Evolutionary conservation across 1,140 invertebrate genomes (phyloP).

Genomic region (Drosophila jambulina): DNA sequence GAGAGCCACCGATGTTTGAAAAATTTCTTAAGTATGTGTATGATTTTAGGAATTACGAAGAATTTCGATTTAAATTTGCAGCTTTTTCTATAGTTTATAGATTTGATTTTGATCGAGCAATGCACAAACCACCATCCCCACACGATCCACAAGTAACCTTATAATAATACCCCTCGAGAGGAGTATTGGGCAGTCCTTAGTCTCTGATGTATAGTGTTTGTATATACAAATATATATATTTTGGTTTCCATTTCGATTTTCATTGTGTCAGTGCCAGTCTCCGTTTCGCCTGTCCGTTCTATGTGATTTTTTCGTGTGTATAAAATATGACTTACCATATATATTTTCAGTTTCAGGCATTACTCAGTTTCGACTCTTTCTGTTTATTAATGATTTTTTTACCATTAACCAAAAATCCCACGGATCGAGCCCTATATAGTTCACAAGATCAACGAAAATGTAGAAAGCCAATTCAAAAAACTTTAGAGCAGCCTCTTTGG

Average conservation of each 20-base stretch:
- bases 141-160: conserved; percentile 4
- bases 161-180: background rate
- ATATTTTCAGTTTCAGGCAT: conserved; percentile 8
- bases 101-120: conserved; percentile 65
- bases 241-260: conserved; percentile 29
- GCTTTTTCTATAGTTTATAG: conserved; percentile 56
- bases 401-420: background rate
- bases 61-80: conserved; percentile 35
- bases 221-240: conserved; percentile 11
- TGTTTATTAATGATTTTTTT: conserved; percentile 10
- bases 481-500: conserved; percentile 6
- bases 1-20: conserved; percentile 22
- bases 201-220: conserved; percentile 1
- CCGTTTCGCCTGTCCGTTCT: conserved; percentile 21
- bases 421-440: conserved; percentile 17
- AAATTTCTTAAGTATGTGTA: background rate
- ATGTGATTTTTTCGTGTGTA: conserved; percentile 22
- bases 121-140: conserved; percentile 36
- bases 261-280: conserved; percentile 21
- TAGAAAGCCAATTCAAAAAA: conserved; percentile 6
- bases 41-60: conserved; percentile 45
- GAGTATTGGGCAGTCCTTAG: conserved; percentile 1
- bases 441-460: background rate
- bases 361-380: conserved; percentile 15
- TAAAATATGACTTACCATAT: conserved; percentile 12